Evolutionary conservation across 2,113 vertebrate species (phyloP), one percentile per base, ranked within the genome.

Genomic region (Scophthalmus maximus): DNA sequence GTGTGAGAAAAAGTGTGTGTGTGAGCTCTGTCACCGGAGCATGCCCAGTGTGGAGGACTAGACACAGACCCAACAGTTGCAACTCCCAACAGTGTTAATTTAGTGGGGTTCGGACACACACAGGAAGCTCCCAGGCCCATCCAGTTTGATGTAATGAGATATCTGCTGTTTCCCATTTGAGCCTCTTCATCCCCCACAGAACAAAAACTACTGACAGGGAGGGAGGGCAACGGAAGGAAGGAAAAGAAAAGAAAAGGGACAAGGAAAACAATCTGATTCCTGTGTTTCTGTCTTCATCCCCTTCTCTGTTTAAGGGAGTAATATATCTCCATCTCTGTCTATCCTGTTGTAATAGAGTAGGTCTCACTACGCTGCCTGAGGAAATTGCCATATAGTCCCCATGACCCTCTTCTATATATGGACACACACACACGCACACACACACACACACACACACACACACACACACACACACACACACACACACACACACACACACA

Each of bases 341-440:
- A 78, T 86, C 68, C 83, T 71, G 79, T 88, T 92, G 86, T 90
- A 90, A 91, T 90, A 80, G 89, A 89, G 87, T 47, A 77, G 87
- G 88, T 91, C 82, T 92, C 82, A 83, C 92, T 76, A 79, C 73
- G 38, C 73, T 88, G 83, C 85, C 82, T 72, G 85, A 87, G 82
- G 84, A 92, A 92, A 92, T 91, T 85, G 87, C 87, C 79, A 87
- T 77, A 87, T 79, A 80, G 88, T 86, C 74, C 80, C 82, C 82
- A 60, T 81, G 79, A 74, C 63, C 78, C 83, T 83, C 34, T 58
- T 83, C 83, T 82, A 80, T 78, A 87, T 80, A 69, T 79, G 80
- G 67, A 73, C 63, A 76, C 76, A 73, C 80, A 76, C 53, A 76
- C 71, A 66, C 40, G 63, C 60, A 74, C 60, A 77, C 84, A 76